Percentiles rank a stretch among this genome's conserved stretches.
Conservation (phyloP, 2,888 invertebrate genomes). For the Tromatobia lineatoria region DNA sequence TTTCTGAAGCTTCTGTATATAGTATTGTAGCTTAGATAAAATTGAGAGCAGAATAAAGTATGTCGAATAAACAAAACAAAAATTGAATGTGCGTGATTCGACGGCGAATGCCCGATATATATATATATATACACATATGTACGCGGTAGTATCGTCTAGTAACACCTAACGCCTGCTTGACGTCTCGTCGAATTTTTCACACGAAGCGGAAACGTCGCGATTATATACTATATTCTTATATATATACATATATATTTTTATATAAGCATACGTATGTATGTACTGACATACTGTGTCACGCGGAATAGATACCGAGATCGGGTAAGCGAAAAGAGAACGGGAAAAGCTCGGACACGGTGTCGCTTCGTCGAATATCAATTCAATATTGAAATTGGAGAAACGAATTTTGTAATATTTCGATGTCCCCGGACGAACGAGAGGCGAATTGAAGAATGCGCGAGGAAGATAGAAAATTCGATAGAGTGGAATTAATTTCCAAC, state of each 20-base stretch:
- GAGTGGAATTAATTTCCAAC: constrained; percentile 42
- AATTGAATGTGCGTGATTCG: neutral
- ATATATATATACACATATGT: neutral
- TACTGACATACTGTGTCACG: neutral
- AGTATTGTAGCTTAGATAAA: no score
- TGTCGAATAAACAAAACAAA: neutral
- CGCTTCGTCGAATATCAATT: constrained; percentile 51
- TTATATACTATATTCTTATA: neutral
- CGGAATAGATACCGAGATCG: neutral
- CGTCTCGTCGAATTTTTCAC: constrained; percentile 37
- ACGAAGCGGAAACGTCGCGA: constrained; percentile 20
- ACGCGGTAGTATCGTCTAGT: neutral
- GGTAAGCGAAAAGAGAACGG: neutral
- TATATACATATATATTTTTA: neutral
- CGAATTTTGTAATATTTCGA: constrained; percentile 62
- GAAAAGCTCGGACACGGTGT: constrained; percentile 39
- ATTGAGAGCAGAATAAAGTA: neutral
- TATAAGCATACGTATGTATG: neutral
- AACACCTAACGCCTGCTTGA: constrained; percentile 21
- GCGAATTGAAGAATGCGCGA: neutral
- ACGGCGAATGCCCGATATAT: neutral
- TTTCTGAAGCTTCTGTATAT: no score
- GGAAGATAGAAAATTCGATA: constrained; percentile 49
- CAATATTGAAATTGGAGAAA: constrained; percentile 58
- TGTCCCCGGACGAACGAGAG: constrained; percentile 13